Evolutionary conservation across 1,140 invertebrate genomes (phyloP).

Genomic region (Globodera ellingtonae): DNA sequence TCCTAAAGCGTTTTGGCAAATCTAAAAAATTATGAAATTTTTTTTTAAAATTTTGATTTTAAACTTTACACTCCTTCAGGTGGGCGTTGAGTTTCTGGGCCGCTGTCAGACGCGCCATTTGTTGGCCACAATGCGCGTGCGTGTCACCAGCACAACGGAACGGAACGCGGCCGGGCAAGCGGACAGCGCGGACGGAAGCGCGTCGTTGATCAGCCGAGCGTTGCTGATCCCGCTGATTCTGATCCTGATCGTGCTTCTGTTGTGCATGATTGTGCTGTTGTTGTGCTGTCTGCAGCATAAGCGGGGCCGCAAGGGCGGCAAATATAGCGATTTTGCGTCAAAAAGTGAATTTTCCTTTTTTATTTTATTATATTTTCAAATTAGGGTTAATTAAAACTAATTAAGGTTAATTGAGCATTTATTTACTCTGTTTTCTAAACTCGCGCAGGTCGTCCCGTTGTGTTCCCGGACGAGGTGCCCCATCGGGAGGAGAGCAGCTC

Average conservation of each 20-base stretch:
- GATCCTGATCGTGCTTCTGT: slow-evolving; percentile 26
- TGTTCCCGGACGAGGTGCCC: slow-evolving; percentile 60
- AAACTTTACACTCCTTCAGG: slow-evolving; percentile 9
- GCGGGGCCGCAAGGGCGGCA: slow-evolving; percentile 19
- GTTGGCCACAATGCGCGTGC: slow-evolving; percentile 26
- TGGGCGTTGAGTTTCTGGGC: slow-evolving; percentile 28
- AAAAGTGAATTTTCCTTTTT: slow-evolving; percentile 34
- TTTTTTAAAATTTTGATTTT: not conserved
- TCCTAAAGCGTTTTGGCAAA: not conserved
- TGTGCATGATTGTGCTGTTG: slow-evolving; percentile 31
- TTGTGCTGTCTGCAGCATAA: slow-evolving; percentile 35
- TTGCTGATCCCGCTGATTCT: slow-evolving; percentile 39
- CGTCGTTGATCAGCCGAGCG: slow-evolving; percentile 10
- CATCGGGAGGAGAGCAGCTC: slow-evolving; percentile 42
- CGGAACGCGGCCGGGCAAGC: slow-evolving; percentile 9
- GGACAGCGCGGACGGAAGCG: slow-evolving; percentile 8
- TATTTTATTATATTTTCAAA: not conserved
- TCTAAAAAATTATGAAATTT: not conserved
- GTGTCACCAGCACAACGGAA: slow-evolving; percentile 31
- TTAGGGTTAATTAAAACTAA: too few relatives aligned
- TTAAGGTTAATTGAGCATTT: too few relatives aligned
- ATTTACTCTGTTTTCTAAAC: too few relatives aligned
- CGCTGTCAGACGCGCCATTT: slow-evolving; percentile 17
- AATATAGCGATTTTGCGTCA: slow-evolving; percentile 51
- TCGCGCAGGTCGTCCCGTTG: slow-evolving; percentile 48